Evolutionary conservation across 1,140 invertebrate species (phyloP).

Genomic region (Trichonephila clavata): DNA sequence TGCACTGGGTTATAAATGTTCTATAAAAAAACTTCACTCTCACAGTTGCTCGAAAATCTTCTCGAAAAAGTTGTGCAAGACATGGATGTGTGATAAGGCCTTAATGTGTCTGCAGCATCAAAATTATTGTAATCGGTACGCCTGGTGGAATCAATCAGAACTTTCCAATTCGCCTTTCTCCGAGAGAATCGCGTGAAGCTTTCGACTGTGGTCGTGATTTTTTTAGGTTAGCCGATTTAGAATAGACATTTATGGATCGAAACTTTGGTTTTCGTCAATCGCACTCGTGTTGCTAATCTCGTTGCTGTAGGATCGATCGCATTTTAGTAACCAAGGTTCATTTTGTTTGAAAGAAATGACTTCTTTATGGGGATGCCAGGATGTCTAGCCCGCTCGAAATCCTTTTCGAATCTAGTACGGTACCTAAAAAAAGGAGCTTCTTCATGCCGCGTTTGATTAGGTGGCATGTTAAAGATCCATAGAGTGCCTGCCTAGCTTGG

Average conservation of each 20-base stretch:
- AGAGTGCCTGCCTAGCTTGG: no score
- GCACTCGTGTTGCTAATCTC: not conserved
- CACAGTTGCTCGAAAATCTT: no score
- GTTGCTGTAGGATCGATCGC: not conserved
- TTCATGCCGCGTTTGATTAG: no score
- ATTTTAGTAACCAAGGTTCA: not conserved
- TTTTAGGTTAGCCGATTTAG: not conserved
- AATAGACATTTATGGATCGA: not conserved
- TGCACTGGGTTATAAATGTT: no score
- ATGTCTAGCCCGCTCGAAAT: no score
- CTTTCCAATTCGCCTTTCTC: constrained; percentile 57
- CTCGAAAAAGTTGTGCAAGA: no score
- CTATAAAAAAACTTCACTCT: no score
- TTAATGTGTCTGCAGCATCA: constrained; percentile 66
- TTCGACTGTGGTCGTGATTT: not conserved
- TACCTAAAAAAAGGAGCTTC: no score
- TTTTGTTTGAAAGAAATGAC: not conserved
- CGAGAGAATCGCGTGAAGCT: not conserved
- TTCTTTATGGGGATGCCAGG: no score
- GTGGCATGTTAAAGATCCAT: no score
- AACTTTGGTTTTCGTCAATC: not conserved
- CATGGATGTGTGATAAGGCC: no score
- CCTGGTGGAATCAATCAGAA: constrained; percentile 57
- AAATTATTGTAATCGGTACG: constrained; percentile 64
- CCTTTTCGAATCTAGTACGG: no score